A percentile compares a stretch with the other conserved stretches of the same genome.
Evolutionary conservation across 2,797 vertebrate genomes (phyloP).

Genomic region (Monodelphis domestica): DNA sequence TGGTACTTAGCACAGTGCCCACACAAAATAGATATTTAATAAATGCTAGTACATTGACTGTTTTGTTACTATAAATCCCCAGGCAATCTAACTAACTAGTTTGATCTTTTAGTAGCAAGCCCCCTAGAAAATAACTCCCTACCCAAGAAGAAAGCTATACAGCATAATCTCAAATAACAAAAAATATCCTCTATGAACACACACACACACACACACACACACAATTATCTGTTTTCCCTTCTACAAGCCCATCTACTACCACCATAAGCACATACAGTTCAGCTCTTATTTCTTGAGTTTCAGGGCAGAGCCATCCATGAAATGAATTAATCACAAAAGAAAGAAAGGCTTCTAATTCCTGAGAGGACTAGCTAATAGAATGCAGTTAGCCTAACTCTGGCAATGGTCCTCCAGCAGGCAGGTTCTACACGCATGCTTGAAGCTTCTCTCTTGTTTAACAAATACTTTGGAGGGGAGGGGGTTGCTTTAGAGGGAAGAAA

Average conservation of each 20-base stretch:
- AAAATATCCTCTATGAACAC: not conserved
- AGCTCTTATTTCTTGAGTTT: conserved; percentile 11
- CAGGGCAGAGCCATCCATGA: conserved; percentile 10
- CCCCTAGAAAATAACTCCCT: not conserved
- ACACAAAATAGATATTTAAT: not conserved
- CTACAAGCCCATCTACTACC: not conserved
- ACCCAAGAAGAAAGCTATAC: not conserved
- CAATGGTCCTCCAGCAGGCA: no score
- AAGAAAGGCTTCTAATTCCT: not conserved
- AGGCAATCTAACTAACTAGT: not conserved
- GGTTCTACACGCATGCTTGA: not conserved
- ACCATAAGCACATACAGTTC: not conserved
- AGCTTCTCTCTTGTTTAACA: not conserved
- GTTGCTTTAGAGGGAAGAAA: not conserved
- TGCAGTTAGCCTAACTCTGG: not conserved
- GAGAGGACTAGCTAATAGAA: not conserved
- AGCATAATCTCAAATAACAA: not conserved
- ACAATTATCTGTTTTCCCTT: not conserved
- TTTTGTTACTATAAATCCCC: not conserved
- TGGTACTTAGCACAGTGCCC: not conserved
- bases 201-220: no score
- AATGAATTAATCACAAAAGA: conserved; percentile 36
- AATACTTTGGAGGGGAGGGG: not conserved
- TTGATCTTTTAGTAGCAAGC: not conserved
- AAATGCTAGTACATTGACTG: not conserved